phyloP scores from a whole-genome alignment of 2,888 invertebrate species.

The Helobdella robusta region DNA sequence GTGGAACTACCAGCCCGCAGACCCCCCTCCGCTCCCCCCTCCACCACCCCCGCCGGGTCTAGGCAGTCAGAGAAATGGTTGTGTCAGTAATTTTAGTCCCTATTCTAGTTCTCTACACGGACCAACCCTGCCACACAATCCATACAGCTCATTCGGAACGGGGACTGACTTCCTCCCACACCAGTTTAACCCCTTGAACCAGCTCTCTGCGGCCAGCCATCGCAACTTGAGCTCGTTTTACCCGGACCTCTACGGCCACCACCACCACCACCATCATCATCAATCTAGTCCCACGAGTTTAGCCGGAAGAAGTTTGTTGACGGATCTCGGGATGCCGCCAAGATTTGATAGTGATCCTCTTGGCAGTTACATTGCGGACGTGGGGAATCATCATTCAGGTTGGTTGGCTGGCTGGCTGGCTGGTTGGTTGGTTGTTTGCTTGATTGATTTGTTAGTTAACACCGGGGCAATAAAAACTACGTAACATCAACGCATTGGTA shows the following conservation, averaged over 20 bases:
- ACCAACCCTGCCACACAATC: constrained; percentile 24
- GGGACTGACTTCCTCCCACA: constrained; percentile 31
- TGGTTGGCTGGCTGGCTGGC: neutral
- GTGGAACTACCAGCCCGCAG: constrained; percentile 28
- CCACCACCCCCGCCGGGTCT: constrained; percentile 17
- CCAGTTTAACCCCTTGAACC: constrained; percentile 26
- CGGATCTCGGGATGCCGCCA: constrained; percentile 18
- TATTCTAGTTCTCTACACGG: constrained; percentile 28
- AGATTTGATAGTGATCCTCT: constrained; percentile 27
- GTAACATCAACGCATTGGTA: no score
- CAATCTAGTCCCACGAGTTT: constrained; percentile 22
- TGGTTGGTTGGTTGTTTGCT: no score
- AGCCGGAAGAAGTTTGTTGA: constrained; percentile 13
- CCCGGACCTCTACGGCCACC: constrained; percentile 25
- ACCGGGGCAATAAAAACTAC: no score
- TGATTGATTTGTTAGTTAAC: no score
- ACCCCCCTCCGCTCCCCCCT: constrained; percentile 12
- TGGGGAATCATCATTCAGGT: constrained; percentile 24
- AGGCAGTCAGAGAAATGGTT: constrained; percentile 24
- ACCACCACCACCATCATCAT: no score
- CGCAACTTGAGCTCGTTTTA: constrained; percentile 25
- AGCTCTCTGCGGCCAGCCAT: constrained; percentile 19
- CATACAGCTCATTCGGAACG: constrained; percentile 30
- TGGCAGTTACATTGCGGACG: constrained; percentile 24
- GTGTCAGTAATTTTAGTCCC: constrained; percentile 30